Evolutionary conservation across 2,113 vertebrate species (phyloP).

Genomic region (Chaetura pelagica): DNA sequence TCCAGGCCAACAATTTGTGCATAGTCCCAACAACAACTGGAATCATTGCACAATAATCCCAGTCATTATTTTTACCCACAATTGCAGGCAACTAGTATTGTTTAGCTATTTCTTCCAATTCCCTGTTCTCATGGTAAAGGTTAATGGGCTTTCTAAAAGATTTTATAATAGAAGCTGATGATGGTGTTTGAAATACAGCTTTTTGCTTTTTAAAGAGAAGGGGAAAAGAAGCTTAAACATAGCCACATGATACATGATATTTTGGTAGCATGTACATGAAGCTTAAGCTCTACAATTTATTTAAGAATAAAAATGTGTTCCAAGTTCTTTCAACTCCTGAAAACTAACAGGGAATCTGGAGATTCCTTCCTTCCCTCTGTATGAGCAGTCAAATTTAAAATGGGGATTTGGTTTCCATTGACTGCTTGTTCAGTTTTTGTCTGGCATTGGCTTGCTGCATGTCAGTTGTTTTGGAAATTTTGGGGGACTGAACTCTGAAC

Average conservation of each 20-base stretch:
- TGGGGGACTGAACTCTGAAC: neutral
- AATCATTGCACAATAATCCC: neutral
- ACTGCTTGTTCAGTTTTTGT: neutral
- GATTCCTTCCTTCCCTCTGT: neutral
- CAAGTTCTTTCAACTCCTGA: neutral
- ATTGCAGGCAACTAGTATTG: neutral
- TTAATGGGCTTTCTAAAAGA: neutral
- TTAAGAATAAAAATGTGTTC: neutral
- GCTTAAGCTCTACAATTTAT: neutral
- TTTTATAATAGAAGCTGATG: neutral
- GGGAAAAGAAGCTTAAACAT: neutral
- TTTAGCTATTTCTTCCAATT: slow-evolving; percentile 3
- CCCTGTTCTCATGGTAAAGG: neutral
- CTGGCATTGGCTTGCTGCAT: neutral
- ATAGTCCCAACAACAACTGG: neutral
- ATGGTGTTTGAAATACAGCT: neutral
- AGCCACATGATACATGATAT: neutral
- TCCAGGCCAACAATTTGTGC: neutral
- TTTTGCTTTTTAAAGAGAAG: neutral
- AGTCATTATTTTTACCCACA: neutral
- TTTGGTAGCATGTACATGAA: neutral
- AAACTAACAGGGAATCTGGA: neutral
- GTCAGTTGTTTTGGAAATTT: neutral
- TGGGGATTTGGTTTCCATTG: neutral
- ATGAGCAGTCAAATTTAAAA: neutral